Base-by-base conservation (phyloP, 2,888 invertebrate species). In the Timema cristinae region DNA sequence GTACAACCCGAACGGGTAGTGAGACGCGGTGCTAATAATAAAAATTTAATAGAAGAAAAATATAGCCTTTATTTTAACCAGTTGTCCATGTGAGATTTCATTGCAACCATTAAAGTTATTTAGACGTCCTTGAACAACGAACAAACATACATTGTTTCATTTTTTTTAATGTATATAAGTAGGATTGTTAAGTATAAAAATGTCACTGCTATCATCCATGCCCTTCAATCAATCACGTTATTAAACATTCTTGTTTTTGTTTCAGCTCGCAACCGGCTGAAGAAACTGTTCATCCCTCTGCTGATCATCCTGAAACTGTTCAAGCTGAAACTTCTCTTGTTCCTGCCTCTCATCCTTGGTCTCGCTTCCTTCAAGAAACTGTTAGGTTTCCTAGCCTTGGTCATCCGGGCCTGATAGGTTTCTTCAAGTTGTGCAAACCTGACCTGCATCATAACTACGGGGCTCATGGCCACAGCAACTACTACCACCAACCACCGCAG, bases 321-420 rank as follows among this genome's bases (percentile, higher is more conserved):
- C 86, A 94, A 94, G 83, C 80, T 94, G 80, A 94, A 94, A 80
- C 84, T 94, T 69, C 84, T 94, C 5, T 84, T 94, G 7, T 93
- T 94, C 85, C 82, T 94, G 81, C 94, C 94, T 1, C 86, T 94
- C 76, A 93, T 94, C 76, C 85, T 94, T 67, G 94, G 94, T 2
- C 84, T 94, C 76, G 93, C 90, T 50, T 93, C 94, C 68, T 91
- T 94, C 80, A 93, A 94, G 83, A 94, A 94, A 79, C 87, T 94
- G 81, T 86, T 94, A 0, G 92, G 92, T 63, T 89, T 94, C 81
- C 85, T 92, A 79, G 93, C 93, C 11, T 88, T 94, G 50, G 86
- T 93, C 56, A 84, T 94, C 74, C 94, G 71, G 91, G 93, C 75
- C 83, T 93, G 0, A 93, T 94, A 78, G 94, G 91, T 50, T 94